Evolutionary conservation across 2,888 invertebrate genomes (phyloP).

Genomic region (Erebia palarica): DNA sequence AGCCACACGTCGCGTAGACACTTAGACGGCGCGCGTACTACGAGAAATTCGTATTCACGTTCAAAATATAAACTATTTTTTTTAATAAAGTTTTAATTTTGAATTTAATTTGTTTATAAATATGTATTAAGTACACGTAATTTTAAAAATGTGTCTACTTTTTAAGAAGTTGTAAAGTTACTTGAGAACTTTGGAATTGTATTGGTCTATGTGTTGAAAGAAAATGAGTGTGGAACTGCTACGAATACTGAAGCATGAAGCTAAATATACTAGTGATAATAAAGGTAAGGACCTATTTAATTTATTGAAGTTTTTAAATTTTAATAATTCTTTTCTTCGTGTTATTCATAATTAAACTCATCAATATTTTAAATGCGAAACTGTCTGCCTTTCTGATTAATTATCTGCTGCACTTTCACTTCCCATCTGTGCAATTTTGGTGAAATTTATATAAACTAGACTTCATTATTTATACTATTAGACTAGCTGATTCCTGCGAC

Average conservation of each 20-base stretch:
- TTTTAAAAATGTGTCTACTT: not conserved
- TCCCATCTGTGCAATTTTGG: too few relatives aligned
- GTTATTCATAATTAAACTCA: too few relatives aligned
- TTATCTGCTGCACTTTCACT: too few relatives aligned
- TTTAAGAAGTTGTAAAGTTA: constrained; percentile 15
- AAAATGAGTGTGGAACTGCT: constrained; percentile 72
- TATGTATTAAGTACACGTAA: not conserved
- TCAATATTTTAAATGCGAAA: too few relatives aligned
- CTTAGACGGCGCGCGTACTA: constrained; percentile 45
- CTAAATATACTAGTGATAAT: constrained; percentile 48
- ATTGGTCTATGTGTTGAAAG: constrained; percentile 32
- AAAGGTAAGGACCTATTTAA: constrained; percentile 56
- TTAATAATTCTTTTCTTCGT: too few relatives aligned
- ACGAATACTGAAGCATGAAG: constrained; percentile 61
- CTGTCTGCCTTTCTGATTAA: too few relatives aligned
- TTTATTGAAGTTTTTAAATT: not conserved
- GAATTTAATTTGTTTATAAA: constrained; percentile 16
- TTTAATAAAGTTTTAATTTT: constrained; percentile 23
- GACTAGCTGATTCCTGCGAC: too few relatives aligned
- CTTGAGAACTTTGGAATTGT: constrained; percentile 11
- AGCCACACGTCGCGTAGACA: constrained; percentile 61
- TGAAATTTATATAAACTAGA: too few relatives aligned
- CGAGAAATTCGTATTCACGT: constrained; percentile 50
- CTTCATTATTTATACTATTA: too few relatives aligned
- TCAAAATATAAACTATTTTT: constrained; percentile 33